These are phyloP conservation scores for Pyrrhosoma nymphula DNA, from an alignment of 2,888 invertebrate species.

Conservation along the genomic window DNA sequence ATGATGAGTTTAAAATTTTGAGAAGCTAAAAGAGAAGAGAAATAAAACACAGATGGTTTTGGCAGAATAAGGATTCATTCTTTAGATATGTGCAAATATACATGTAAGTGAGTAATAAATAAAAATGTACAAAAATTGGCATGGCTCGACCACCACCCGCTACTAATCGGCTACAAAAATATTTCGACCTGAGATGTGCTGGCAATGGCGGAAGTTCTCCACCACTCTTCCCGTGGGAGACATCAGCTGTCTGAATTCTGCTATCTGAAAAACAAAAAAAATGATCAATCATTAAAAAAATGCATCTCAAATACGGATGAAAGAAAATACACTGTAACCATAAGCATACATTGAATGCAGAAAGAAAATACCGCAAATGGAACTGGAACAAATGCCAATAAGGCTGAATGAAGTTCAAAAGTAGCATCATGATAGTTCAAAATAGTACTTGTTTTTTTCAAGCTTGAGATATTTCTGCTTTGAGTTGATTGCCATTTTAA, in stretches of 20 bases:
- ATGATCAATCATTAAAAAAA: background rate
- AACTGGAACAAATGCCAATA: too few relatives aligned
- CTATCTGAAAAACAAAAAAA: conserved; percentile 79
- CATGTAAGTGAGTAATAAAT: conserved; percentile 41
- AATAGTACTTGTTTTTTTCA: too few relatives aligned
- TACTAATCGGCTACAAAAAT: conserved; percentile 79
- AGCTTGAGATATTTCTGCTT: too few relatives aligned
- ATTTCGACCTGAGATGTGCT: conserved; percentile 84
- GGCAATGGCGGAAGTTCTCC: conserved; percentile 85
- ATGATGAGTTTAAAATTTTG: too few relatives aligned
- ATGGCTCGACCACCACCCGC: background rate
- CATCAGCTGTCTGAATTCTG: conserved; percentile 83
- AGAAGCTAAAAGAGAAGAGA: too few relatives aligned
- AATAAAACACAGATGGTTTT: background rate
- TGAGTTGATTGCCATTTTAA: too few relatives aligned
- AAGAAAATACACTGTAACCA: background rate
- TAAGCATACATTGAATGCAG: background rate
- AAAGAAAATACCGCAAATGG: too few relatives aligned
- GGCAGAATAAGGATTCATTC: background rate
- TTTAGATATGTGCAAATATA: background rate
- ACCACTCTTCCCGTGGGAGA: conserved; percentile 82
- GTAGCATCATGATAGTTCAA: too few relatives aligned
- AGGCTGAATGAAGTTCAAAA: too few relatives aligned
- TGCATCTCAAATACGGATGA: background rate
- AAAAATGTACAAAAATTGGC: conserved; percentile 28